Evolutionary conservation across 2,797 vertebrate genomes (phyloP).

Genomic region (Pampus argenteus): DNA sequence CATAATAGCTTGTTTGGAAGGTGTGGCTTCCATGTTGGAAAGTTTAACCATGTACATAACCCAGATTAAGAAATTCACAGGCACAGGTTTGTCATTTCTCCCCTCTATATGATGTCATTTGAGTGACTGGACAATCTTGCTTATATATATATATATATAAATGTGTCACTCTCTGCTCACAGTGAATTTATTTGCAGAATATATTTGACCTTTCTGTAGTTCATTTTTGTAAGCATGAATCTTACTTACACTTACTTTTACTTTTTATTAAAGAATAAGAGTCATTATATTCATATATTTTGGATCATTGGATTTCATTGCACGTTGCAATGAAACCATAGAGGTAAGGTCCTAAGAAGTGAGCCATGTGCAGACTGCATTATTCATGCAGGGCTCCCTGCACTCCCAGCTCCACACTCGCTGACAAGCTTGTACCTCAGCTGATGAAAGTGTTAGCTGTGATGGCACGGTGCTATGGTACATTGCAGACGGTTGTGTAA

Average conservation of each 20-base stretch:
- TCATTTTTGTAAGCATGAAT: neutral
- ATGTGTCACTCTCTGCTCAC: too few species aligned
- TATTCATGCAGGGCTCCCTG: slow-evolving; percentile 72
- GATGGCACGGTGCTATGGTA: slow-evolving; percentile 53
- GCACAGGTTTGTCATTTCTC: too few species aligned
- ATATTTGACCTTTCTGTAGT: neutral
- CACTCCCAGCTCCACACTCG: slow-evolving; percentile 48
- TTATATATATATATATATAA: too few species aligned
- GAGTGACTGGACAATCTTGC: too few species aligned
- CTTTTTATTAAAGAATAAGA: neutral
- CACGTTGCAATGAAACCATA: slow-evolving; percentile 34
- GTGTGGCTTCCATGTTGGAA: too few species aligned
- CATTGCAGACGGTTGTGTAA: slow-evolving; percentile 68
- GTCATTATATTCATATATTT: slow-evolving; percentile 14
- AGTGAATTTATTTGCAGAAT: neutral
- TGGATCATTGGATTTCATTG: slow-evolving; percentile 14
- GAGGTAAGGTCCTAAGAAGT: slow-evolving; percentile 52
- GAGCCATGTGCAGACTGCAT: slow-evolving; percentile 69
- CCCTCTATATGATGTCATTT: too few species aligned
- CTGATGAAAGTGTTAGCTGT: slow-evolving; percentile 67
- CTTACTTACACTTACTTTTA: too few species aligned
- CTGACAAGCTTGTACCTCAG: slow-evolving; percentile 63
- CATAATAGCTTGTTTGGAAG: too few species aligned
- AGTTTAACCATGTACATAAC: too few species aligned
- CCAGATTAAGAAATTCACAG: too few species aligned